Base-by-base conservation (phyloP, 2,797 vertebrate genomes). In the Gorsachius magnificus region DNA sequence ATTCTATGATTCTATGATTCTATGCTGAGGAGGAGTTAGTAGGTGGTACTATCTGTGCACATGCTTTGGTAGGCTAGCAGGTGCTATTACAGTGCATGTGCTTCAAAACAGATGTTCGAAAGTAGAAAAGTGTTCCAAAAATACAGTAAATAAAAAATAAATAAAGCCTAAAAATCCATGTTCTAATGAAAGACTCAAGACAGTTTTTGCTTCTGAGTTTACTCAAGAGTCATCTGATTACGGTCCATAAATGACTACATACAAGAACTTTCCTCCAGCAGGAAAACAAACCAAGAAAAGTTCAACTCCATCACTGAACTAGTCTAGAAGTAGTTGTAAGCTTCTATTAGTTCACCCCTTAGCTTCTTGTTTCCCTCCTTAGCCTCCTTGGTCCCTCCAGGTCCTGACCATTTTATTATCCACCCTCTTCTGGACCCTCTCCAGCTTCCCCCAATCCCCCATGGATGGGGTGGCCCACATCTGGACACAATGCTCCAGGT, bases 101-200 rank as follows among this genome's bases (percentile, higher is more conserved):
- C 57, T 84, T 74, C 83, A 19, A 54, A 76, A 36, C 25, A 29
- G 48, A 31, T 54, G 43, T 51, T 75, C 21, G n/a, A 57, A 87
- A 82, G 35, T 20, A 69, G 25, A 35, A 43, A 81, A 28, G 6
- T 25, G 25, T 66, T 75, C 68, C 20, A 61, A 71, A 93, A 88
- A 26, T 51, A 28, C 29, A 76, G 69, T 58, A 15, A 76, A 72
- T 58, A 15, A 68, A 72, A 65, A n/a, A 28, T 45, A 57, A 81
- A 46, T 21, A 48, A 7, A 24, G 33, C 3, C 5, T 31, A 38
- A 15, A 68, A 82, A 75, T 54, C 26, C 26, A 36, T 60, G 71
- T 74, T 60, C 26, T 53, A 51, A 51, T 0, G 0, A 71, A 88
- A 92, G 57, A n/a, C 19, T 45, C 10, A 0, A 0, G 0, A 13